These are phyloP conservation scores for Asbolus verrucosus DNA, from an alignment of 1,140 invertebrate species.

Conservation along the genomic window DNA sequence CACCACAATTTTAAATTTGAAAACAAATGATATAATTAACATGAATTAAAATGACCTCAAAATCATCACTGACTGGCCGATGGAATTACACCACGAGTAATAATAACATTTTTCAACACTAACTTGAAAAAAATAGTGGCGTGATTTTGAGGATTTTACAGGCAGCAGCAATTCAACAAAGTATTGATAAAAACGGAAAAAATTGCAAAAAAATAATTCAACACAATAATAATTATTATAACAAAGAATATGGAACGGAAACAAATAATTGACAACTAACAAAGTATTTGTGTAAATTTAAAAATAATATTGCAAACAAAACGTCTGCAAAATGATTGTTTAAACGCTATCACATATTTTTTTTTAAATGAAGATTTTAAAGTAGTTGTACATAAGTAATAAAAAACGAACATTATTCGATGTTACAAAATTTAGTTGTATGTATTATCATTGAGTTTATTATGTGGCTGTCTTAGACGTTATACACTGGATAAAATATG, in stretches of 20 bases:
- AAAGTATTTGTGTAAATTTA: constrained; percentile 10
- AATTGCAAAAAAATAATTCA: neutral
- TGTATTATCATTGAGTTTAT: too few relatives aligned
- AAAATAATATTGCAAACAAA: constrained; percentile 15
- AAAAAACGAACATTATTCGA: neutral
- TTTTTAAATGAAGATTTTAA: constrained; percentile 17
- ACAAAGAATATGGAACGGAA: neutral
- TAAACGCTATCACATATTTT: constrained; percentile 45
- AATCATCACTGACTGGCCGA: too few relatives aligned
- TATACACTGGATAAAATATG: too few relatives aligned
- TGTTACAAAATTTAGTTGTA: too few relatives aligned
- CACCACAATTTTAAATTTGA: constrained; percentile 40
- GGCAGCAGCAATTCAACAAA: neutral
- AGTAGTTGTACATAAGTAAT: neutral
- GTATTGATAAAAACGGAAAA: neutral
- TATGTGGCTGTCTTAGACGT: too few relatives aligned
- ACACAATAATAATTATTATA: constrained; percentile 7
- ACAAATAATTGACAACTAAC: constrained; percentile 18
- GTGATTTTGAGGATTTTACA: neutral
- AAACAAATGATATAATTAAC: constrained; percentile 3
- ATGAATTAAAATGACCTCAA: too few relatives aligned
- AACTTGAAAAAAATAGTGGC: neutral
- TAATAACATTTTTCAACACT: too few relatives aligned
- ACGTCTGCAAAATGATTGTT: constrained; percentile 39
- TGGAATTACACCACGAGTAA: too few relatives aligned